Evolutionary conservation across 1,140 invertebrate genomes (phyloP).

Genomic region (Neotoxoptera formosana): DNA sequence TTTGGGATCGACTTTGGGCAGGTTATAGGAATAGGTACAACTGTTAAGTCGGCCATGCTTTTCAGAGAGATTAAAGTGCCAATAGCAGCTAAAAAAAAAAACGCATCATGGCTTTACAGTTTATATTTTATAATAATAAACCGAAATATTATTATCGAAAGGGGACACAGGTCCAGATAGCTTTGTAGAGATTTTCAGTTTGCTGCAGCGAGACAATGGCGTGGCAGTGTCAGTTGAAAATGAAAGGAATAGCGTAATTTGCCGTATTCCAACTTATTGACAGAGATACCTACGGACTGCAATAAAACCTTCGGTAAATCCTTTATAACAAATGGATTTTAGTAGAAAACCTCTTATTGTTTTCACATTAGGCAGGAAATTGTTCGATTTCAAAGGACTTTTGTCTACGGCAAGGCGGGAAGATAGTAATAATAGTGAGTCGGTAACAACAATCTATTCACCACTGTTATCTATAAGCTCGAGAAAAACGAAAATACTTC

Average conservation of each 20-base stretch:
- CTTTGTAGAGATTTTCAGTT: background rate
- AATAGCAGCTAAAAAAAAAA: background rate
- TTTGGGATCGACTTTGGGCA: background rate
- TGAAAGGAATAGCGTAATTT: background rate
- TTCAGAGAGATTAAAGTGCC: too few relatives aligned
- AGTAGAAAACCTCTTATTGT: too few relatives aligned
- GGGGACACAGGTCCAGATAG: background rate
- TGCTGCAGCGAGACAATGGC: background rate
- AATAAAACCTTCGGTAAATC: too few relatives aligned
- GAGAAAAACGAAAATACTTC: too few relatives aligned
- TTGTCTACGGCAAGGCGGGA: too few relatives aligned
- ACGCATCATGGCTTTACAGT: background rate
- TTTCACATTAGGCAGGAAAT: too few relatives aligned
- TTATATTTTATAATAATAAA: conserved; percentile 10
- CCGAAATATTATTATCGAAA: background rate
- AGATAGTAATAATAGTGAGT: too few relatives aligned
- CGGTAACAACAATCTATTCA: too few relatives aligned
- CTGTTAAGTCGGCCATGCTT: background rate
- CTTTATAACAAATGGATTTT: too few relatives aligned
- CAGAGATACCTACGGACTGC: too few relatives aligned
- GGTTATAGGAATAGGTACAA: background rate
- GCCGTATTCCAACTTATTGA: background rate
- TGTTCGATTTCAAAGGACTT: too few relatives aligned
- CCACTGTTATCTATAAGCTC: too few relatives aligned
- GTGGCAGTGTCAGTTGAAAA: background rate